Evolutionary conservation across 2,888 invertebrate species (phyloP), one percentile per base, ranked within the genome.

Genomic region (Muschampia plurimacula): DNA sequence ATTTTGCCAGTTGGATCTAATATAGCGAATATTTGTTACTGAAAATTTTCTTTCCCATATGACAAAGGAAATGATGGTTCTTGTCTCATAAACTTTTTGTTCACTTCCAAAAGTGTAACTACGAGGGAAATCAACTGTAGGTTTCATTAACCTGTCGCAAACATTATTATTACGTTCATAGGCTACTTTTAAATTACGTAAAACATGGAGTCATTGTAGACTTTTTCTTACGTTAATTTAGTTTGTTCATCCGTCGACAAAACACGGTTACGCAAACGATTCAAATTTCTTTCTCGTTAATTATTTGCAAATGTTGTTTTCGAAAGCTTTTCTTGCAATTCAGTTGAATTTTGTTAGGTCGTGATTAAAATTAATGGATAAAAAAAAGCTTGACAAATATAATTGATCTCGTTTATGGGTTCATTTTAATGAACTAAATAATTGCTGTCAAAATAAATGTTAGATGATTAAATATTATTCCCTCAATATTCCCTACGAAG

Each of bases 151-250:
- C 39, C 28, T 57, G 28, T 28, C 57, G 41, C 44, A 41, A 67
- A 28, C 41, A 44, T 57, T 41, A 67, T 59, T 22, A 39, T 55
- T 13, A 59, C 57, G 39, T 12, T 8, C 28, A 28, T 57, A 41
- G 59, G 63, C 63, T 44, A 44, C 44, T 44, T 63, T 63, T 44
- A 22, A 41, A 15, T 63, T 63, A 44, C 63, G 63, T 41, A 63
- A 63, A 63, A 5, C 12, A 41, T 63, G 63, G 41, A 41, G 41
- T 62, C 62, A 62, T 7, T 62, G 60, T 12, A 13, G 39, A 15
- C 62, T 39, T 62, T 62, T 15, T 6, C 36, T 36, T 36, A 36
- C 36, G 36, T 36, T 4, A 36, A 36, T 22, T 22, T 2, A 32
- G 12, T 39, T 62, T 36, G 62, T n/a, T 62, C 62, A 41, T 39